Evolutionary conservation across 64 coral and sea anemone species (phyloP), one percentile per base, ranked within the genome.

Genomic region (Trachythela sp.): DNA sequence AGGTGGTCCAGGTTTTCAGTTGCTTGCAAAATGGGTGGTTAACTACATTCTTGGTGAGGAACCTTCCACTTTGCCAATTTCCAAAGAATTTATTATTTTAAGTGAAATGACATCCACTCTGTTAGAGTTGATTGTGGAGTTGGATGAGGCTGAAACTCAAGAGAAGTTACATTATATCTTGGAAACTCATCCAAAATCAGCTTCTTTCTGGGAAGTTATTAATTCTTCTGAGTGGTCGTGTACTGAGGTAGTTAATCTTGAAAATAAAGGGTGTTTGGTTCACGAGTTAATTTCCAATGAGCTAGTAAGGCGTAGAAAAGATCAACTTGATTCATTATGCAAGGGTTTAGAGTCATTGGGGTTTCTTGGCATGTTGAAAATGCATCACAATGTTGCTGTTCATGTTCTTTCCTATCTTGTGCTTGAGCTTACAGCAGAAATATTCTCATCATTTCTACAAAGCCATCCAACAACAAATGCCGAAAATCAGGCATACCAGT

Each of bases 131-230:
- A n/a, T n/a, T n/a, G n/a, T n/a, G n/a, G n/a, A n/a, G n/a, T n/a
- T 68, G 59, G 59, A 68, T 68, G 59, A 68, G 20, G 75, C 37
- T 0, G 20, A 80, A 10, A 80, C 33, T 80, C 75, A 8, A 9
- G 75, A 35, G 18, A 38, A 35, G 34, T 80, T 80, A 38, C 30
- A 80, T 15, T 13, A 80, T 80, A 38, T 80, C 20, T 80, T 80
- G 75, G 75, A 80, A 80, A 80, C 75, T 80, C 32, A 80, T 80
- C 75, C 75, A 80, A 80, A 80, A 80, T 80, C 75, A 80, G 30
- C 14, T 37, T 80, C 75, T 39, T 80, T 80, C 75, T 80, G 75
- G 75, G 75, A 80, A 38, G 75, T 80, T 22, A 80, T 80, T 11
- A 80, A 80, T 80, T 35, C 75, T 36, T 80, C 31, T 80, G 75